Percentiles rank a stretch among this genome's conserved stretches.
phyloP scores from a whole-genome alignment of 2,888 invertebrate genomes.

The Drosophila subquinaria region DNA sequence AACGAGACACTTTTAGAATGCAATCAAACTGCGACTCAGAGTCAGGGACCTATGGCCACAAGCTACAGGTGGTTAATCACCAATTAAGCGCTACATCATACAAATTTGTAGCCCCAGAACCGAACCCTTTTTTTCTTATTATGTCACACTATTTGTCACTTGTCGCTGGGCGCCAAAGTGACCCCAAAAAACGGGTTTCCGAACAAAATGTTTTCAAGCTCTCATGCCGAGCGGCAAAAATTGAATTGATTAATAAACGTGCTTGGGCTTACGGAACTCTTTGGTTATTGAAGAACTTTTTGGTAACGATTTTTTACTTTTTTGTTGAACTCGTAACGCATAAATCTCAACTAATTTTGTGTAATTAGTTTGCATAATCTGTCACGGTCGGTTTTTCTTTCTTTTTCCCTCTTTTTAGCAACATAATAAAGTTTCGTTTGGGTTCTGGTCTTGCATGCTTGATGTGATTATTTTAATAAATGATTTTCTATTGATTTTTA shows the following conservation, averaged over 20 bases:
- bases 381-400: conserved; percentile 66
- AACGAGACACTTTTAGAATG: conserved; percentile 52
- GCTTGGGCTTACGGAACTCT: conserved; percentile 35
- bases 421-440: conserved; percentile 52
- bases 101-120: conserved; percentile 81
- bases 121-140: conserved; percentile 62
- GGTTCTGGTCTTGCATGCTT: conserved; percentile 57
- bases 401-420: conserved; percentile 47
- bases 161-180: conserved; percentile 55
- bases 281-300: conserved; percentile 34
- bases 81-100: conserved; percentile 84
- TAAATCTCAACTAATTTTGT: conserved; percentile 79
- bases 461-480: conserved; percentile 74
- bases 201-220: conserved; percentile 24
- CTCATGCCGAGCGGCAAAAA: conserved; percentile 70
- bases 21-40: conserved; percentile 40
- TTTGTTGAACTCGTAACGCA: conserved; percentile 49
- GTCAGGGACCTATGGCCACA: conserved; percentile 35
- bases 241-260: conserved; percentile 76
- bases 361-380: conserved; percentile 81
- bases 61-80: conserved; percentile 85
- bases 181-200: conserved; percentile 49
- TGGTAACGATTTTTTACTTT: conserved; percentile 38
- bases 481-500: conserved; percentile 72
- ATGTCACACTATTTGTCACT: conserved; percentile 77